These are phyloP conservation scores for Meghimatium bilineatum DNA, from an alignment of 2,888 invertebrate species.

Conservation along the genomic window DNA sequence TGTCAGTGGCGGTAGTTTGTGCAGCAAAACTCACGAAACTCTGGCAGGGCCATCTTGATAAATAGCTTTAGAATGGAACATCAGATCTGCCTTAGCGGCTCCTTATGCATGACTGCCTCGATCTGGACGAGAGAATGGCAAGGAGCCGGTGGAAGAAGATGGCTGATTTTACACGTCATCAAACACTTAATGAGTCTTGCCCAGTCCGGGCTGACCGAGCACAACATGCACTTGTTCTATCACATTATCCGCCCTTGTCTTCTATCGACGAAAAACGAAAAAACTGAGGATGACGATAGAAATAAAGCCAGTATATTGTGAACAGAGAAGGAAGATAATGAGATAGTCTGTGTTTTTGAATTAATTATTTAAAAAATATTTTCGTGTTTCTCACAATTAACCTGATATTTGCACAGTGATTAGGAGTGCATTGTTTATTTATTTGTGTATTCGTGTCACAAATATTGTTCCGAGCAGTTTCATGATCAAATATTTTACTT, in stretches of 20 bases:
- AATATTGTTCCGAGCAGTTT: neutral
- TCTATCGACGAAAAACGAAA: neutral
- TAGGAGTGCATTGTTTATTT: neutral
- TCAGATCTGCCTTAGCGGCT: constrained; percentile 10
- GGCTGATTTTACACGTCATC: constrained; percentile 19
- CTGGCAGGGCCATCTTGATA: constrained; percentile 16
- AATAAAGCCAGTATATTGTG: neutral
- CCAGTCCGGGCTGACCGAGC: constrained; percentile 8
- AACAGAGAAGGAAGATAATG: neutral
- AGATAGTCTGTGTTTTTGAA: constrained; percentile 6
- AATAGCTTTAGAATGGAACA: constrained; percentile 5
- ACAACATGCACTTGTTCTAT: constrained; percentile 17
- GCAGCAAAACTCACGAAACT: constrained; percentile 4
- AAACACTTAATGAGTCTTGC: constrained; percentile 23
- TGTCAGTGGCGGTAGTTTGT: constrained; percentile 15
- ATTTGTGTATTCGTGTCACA: neutral
- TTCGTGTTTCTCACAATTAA: neutral
- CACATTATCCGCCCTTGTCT: neutral
- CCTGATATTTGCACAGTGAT: neutral
- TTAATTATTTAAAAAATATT: constrained; percentile 1
- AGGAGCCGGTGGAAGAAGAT: constrained; percentile 7
- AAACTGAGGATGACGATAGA: neutral
- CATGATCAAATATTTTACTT: too few species aligned
- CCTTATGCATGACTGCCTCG: constrained; percentile 22
- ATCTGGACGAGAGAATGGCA: neutral